These are phyloP conservation scores for Ostrea edulis DNA, from an alignment of 1,140 invertebrate species.

Conservation along the genomic window DNA sequence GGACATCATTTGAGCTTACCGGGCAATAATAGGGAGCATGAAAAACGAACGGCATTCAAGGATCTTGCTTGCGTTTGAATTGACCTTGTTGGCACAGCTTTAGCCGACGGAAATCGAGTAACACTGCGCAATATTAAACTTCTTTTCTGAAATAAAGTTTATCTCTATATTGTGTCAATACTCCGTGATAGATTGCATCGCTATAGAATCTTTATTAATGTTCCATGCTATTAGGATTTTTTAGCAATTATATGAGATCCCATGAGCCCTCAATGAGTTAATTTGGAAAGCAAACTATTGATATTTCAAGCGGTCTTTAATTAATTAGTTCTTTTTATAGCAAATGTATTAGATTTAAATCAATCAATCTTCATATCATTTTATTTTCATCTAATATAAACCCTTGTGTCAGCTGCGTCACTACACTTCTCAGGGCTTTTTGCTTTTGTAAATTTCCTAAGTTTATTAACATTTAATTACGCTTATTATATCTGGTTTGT, in stretches of 20 bases:
- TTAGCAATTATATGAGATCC: slow-evolving; percentile 21
- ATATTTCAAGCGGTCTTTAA: slow-evolving; percentile 21
- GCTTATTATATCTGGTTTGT: not conserved
- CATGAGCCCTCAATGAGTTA: slow-evolving; percentile 18
- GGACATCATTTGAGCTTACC: slow-evolving; percentile 24
- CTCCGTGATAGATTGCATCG: slow-evolving; percentile 24
- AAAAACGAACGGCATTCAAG: not conserved
- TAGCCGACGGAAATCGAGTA: slow-evolving; percentile 13
- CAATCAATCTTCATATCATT: slow-evolving; percentile 18
- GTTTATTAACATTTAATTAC: slow-evolving; percentile 29
- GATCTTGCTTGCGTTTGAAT: not conserved
- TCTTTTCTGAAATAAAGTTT: slow-evolving; percentile 33
- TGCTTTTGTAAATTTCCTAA: not conserved
- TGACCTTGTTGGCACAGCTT: slow-evolving; percentile 31
- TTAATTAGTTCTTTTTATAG: slow-evolving; percentile 40
- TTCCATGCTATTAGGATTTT: slow-evolving; percentile 9
- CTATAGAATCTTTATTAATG: slow-evolving; percentile 38
- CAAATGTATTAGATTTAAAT: slow-evolving; percentile 28
- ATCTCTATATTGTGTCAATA: slow-evolving; percentile 37
- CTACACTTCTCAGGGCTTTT: not conserved
- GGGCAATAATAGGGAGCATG: not conserved
- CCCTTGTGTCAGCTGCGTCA: not conserved
- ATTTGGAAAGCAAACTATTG: slow-evolving; percentile 39
- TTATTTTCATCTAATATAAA: slow-evolving; percentile 14
- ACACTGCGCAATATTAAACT: slow-evolving; percentile 34